A percentile compares a stretch with the other conserved stretches of the same genome.
These are phyloP conservation scores for Cirrhinus mrigala DNA, from an alignment of 2,797 vertebrate species.

Conservation along the genomic window DNA sequence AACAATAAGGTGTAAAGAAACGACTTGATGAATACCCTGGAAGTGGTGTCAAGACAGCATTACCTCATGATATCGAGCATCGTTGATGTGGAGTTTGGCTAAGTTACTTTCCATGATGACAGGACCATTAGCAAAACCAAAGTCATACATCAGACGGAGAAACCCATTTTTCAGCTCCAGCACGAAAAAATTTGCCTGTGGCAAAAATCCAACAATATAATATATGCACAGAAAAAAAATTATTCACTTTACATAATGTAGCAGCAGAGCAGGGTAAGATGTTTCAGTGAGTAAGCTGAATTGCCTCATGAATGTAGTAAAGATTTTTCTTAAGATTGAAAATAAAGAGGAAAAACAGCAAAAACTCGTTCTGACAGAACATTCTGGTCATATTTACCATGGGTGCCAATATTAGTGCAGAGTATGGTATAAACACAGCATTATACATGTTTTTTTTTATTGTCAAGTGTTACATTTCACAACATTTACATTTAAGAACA, in stretches of 20 bases:
- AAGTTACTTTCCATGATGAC: conserved; percentile 84
- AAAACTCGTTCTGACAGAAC: too few relatives aligned
- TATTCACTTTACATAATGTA: not conserved
- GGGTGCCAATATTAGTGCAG: not conserved
- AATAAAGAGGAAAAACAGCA: too few relatives aligned
- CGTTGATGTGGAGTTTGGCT: conserved; percentile 91
- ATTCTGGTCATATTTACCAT: not conserved
- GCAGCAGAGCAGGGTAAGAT: not conserved
- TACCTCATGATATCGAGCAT: conserved; percentile 97
- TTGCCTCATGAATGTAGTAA: not conserved
- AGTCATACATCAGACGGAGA: conserved; percentile 91
- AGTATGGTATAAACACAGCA: not conserved
- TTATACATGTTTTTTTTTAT: too few relatives aligned
- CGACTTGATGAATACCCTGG: not conserved
- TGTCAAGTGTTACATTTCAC: not conserved
- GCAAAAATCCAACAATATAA: conserved; percentile 11
- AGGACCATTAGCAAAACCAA: conserved; percentile 88
- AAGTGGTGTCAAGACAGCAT: not conserved
- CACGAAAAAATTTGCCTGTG: conserved; percentile 91
- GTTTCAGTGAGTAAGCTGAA: not conserved
- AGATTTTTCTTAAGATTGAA: not conserved
- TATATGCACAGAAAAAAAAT: not conserved
- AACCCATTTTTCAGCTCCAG: conserved; percentile 91
- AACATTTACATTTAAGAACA: conserved; percentile 4
- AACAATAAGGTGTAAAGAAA: not conserved